These are phyloP conservation scores for Dendronephthya gigantea DNA, from an alignment of 64 coral and sea anemone genomes.

Conservation along the genomic window DNA sequence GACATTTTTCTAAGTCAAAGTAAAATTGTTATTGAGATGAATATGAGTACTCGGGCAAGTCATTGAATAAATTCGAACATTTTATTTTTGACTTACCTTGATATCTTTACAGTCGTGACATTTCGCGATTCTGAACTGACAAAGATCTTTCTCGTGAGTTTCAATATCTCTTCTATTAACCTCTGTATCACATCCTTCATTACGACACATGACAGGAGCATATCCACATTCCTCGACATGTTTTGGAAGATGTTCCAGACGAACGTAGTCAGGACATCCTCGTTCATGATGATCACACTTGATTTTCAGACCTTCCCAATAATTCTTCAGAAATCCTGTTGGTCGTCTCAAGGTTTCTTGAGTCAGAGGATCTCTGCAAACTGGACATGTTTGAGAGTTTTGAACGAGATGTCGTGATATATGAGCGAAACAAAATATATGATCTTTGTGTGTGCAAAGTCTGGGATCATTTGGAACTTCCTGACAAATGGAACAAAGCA, in stretches of 20 bases:
- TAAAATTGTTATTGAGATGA: no score
- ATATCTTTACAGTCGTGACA: no score
- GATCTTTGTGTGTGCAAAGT: not conserved
- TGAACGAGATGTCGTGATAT: not conserved
- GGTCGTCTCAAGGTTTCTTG: not conserved
- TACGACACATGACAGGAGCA: not conserved
- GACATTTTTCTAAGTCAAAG: no score
- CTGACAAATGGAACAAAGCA: not conserved
- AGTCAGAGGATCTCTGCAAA: not conserved
- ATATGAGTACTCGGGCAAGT: no score
- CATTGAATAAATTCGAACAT: no score
- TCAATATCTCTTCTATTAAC: not conserved
- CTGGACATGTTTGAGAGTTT: not conserved
- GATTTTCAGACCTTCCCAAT: not conserved
- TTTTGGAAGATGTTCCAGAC: not conserved
- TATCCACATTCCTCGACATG: not conserved
- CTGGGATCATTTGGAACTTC: not conserved
- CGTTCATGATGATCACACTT: not conserved
- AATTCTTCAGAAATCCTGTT: not conserved
- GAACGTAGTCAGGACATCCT: not conserved
- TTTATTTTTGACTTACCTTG: not conserved
- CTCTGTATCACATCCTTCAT: not conserved
- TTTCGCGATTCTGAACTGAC: no score
- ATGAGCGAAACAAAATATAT: not conserved
- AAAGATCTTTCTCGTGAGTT: no score